These are phyloP conservation scores for Climacteris rufus DNA, from an alignment of 2,113 vertebrate species.

Conservation along the genomic window DNA sequence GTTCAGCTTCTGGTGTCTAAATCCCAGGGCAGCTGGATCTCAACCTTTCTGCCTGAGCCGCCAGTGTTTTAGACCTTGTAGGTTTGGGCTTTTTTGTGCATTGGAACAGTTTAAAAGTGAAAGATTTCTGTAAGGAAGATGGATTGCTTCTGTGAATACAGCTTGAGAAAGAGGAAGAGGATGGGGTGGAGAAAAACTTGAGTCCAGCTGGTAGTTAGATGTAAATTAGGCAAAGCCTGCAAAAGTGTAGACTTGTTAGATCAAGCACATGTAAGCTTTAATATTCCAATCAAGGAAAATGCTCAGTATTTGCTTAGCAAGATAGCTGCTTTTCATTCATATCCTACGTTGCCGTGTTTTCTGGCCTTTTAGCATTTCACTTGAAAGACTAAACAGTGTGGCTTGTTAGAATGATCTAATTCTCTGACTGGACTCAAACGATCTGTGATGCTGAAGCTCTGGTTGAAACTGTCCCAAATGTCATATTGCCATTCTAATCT, in stretches of 20 bases:
- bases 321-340: not conserved
- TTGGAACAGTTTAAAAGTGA: not conserved
- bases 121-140: not conserved
- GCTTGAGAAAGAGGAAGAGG: not conserved
- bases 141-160: not conserved
- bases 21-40: not conserved
- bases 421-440: not conserved
- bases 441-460: not conserved
- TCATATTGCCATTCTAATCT: not conserved
- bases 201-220: not conserved
- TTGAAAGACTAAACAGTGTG: not conserved
- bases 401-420: not conserved
- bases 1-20: not conserved
- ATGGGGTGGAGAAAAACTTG: not conserved
- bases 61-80: not conserved
- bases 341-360: not conserved
- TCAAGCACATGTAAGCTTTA: not conserved
- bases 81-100: not conserved
- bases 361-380: not conserved
- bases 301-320: not conserved
- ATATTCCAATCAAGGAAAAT: not conserved
- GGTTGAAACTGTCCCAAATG: not conserved
- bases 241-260: not conserved
- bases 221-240: not conserved
- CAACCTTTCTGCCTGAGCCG: not conserved